Evolutionary conservation across 2,888 invertebrate species (phyloP).

Genomic region (Polyploca ridens): DNA sequence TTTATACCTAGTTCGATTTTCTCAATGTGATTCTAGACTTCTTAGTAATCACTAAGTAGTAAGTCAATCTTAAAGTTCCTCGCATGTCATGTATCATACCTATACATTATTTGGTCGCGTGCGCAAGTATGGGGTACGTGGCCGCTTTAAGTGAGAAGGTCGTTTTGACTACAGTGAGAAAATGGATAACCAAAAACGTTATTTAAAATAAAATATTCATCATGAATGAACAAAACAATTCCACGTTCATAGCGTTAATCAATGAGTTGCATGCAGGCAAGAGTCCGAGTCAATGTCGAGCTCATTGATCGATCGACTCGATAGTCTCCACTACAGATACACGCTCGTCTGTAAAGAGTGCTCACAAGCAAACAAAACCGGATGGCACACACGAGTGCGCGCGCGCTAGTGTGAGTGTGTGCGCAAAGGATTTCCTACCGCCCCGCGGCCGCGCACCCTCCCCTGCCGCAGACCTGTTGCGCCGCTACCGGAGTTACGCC

Average conservation of each 20-base stretch:
- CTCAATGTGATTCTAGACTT: too few species aligned
- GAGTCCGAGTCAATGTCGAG: slow-evolving; percentile 76
- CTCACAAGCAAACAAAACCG: slow-evolving; percentile 76
- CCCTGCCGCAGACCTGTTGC: slow-evolving; percentile 83
- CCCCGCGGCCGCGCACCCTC: slow-evolving; percentile 64
- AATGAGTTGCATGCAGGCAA: slow-evolving; percentile 83
- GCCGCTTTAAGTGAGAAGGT: background rate
- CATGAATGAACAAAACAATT: slow-evolving; percentile 83
- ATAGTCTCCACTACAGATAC: slow-evolving; percentile 63
- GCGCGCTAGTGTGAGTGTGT: slow-evolving; percentile 64
- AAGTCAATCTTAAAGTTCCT: background rate
- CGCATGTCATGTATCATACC: background rate
- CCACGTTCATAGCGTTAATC: slow-evolving; percentile 83
- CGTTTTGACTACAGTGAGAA: slow-evolving; percentile 28
- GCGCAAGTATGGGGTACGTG: background rate
- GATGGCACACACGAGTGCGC: slow-evolving; percentile 72
- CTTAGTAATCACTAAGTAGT: too few species aligned
- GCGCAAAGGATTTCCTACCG: slow-evolving; percentile 81
- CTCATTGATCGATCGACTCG: slow-evolving; percentile 83
- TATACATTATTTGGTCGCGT: background rate
- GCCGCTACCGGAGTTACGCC: slow-evolving; percentile 84
- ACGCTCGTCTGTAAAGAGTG: slow-evolving; percentile 45
- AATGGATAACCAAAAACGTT: slow-evolving; percentile 62
- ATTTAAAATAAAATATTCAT: slow-evolving; percentile 78
- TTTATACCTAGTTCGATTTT: too few species aligned